phyloP scores from a whole-genome alignment of 2,113 vertebrate species.

The Oryzias curvinotus region DNA sequence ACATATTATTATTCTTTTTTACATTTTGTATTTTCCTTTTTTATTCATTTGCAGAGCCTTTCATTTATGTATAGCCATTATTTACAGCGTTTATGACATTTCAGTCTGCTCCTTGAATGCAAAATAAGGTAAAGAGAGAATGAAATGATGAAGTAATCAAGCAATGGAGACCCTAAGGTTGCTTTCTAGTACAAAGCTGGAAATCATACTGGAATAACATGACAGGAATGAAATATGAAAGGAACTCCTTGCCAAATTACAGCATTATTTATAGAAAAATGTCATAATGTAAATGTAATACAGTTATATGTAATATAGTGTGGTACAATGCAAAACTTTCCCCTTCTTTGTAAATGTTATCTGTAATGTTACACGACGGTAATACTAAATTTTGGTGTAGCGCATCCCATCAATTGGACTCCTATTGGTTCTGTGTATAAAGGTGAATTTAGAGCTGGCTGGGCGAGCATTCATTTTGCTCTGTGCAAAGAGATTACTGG shows the following conservation, averaged over 20 bases:
- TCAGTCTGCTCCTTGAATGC: not conserved
- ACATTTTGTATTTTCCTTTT: not conserved
- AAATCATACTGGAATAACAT: not conserved
- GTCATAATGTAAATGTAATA: not conserved
- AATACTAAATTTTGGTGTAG: no score
- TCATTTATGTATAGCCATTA: not conserved
- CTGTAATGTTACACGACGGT: no score
- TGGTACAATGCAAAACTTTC: no score
- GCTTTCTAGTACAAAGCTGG: not conserved
- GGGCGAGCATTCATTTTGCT: no score
- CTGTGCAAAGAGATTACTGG: no score
- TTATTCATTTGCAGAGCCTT: not conserved
- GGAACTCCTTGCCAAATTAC: not conserved
- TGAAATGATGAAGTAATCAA: not conserved
- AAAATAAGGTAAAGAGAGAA: not conserved
- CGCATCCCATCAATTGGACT: no score
- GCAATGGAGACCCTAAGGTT: not conserved
- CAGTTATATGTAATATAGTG: not conserved
- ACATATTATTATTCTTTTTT: not conserved
- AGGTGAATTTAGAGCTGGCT: no score
- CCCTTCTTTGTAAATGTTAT: no score
- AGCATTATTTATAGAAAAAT: not conserved
- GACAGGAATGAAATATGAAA: conserved; percentile 1
- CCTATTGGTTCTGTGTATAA: no score
- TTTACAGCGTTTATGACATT: not conserved